Conservation (phyloP, 2,113 vertebrate species). For the Anthoscopus minutus region DNA sequence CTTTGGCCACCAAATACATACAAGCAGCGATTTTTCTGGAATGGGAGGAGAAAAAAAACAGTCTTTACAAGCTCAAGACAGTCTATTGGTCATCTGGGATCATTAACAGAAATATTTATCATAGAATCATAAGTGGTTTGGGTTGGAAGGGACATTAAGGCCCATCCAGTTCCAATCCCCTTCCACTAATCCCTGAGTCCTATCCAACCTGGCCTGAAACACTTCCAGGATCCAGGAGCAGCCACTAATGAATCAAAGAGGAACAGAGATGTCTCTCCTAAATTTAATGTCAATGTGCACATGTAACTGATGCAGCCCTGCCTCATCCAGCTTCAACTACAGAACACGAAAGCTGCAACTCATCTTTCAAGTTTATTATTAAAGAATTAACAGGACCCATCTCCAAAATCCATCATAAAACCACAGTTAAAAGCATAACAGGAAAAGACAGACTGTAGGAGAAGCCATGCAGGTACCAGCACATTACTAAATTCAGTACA, state of each 20-base stretch:
- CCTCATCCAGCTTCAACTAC: neutral
- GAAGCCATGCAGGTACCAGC: constrained; percentile 1
- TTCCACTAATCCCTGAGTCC: rapidly evolving
- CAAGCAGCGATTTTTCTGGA: constrained; percentile 92
- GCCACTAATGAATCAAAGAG: neutral
- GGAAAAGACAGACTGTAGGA: neutral
- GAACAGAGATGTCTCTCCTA: neutral
- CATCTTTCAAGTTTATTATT: neutral
- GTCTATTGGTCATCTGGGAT: neutral
- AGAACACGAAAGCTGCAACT: neutral
- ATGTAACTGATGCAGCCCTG: neutral
- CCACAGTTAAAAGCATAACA: neutral
- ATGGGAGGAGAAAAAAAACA: neutral
- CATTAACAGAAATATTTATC: neutral
- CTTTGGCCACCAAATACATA: constrained; percentile 97
- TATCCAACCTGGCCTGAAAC: neutral
- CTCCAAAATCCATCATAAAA: neutral
- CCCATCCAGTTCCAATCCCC: neutral
- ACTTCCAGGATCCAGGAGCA: neutral
- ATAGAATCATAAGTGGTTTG: neutral
- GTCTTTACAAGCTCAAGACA: neutral
- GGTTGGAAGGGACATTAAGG: neutral
- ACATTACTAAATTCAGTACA: neutral
- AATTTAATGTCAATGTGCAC: neutral
- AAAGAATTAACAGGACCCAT: neutral